Percentiles rank a stretch among this genome's conserved stretches.
phyloP scores from a whole-genome alignment of 1,140 invertebrate genomes.

The Tribolium castaneum region DNA sequence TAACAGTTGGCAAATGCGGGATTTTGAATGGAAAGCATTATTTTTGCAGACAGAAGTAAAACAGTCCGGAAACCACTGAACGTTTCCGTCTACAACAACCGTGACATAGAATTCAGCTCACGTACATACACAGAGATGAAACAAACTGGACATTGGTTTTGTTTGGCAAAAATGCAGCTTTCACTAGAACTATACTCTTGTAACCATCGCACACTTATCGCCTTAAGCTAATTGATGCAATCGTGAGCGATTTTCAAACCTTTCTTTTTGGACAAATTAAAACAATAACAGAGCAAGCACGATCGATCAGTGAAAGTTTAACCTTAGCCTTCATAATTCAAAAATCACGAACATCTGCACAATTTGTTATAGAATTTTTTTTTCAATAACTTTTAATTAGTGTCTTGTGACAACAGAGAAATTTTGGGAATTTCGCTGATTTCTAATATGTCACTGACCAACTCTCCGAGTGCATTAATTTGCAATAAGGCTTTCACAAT shows the following conservation, averaged over 20 bases:
- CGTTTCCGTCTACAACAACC: slow-evolving; percentile 19
- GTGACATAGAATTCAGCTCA: slow-evolving; percentile 47
- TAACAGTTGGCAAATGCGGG: too few relatives aligned
- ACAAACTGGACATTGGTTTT: slow-evolving; percentile 13
- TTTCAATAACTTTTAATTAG: neutral
- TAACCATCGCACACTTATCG: slow-evolving; percentile 8
- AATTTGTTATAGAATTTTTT: neutral
- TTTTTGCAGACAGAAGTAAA: neutral
- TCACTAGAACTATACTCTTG: neutral
- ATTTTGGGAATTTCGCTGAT: slow-evolving; percentile 2
- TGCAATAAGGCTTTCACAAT: slow-evolving; percentile 14
- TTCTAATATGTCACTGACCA: slow-evolving; percentile 24
- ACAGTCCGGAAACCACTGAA: neutral
- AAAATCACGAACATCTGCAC: slow-evolving; percentile 3
- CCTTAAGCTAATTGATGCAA: slow-evolving; percentile 19
- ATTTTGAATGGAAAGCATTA: neutral
- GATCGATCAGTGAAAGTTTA: neutral
- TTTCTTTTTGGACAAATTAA: neutral
- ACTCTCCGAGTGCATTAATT: neutral
- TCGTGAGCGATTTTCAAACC: too few relatives aligned
- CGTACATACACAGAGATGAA: slow-evolving; percentile 9
- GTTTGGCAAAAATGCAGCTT: slow-evolving; percentile 7
- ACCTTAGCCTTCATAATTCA: slow-evolving; percentile 18
- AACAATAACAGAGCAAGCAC: neutral
- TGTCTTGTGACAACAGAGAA: neutral